Conservation (phyloP, 2,797 vertebrate genomes). For the Gymnopithys bicolor region DNA sequence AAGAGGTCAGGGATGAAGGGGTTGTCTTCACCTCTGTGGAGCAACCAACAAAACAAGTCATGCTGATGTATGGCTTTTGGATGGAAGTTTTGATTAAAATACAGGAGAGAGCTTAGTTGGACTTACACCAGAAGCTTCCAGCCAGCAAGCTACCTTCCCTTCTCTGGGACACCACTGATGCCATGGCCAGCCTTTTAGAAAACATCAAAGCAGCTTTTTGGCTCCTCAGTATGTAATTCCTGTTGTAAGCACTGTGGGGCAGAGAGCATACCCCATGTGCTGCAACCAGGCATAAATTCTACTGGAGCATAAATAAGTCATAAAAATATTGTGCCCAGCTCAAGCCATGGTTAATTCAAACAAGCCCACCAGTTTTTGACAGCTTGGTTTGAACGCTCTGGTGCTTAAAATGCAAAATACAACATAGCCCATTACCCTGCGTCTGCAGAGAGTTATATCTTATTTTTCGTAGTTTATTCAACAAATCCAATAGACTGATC, state of each 20-base stretch:
- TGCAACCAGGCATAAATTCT: neutral
- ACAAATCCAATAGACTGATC: constrained; percentile 45
- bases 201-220: neutral
- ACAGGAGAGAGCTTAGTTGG: neutral
- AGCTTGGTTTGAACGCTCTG: constrained; percentile 25
- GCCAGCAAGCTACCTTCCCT: neutral
- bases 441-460: constrained; percentile 25
- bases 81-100: neutral
- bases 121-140: neutral
- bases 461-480: constrained; percentile 37
- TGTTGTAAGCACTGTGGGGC: neutral
- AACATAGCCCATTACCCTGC: constrained; percentile 17
- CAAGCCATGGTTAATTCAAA: constrained; percentile 34
- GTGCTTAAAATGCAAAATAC: constrained; percentile 55
- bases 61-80: neutral
- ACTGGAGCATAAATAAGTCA: neutral
- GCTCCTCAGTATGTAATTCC: neutral
- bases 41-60: neutral
- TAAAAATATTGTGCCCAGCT: neutral
- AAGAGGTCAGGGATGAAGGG: neutral
- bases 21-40: neutral
- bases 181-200: neutral
- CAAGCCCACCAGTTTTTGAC: constrained; percentile 13
- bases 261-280: rapidly evolving
- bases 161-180: neutral